Evolutionary conservation across 2,113 vertebrate genomes (phyloP), one percentile per base, ranked within the genome.

Genomic region (Cheilinus undulatus): DNA sequence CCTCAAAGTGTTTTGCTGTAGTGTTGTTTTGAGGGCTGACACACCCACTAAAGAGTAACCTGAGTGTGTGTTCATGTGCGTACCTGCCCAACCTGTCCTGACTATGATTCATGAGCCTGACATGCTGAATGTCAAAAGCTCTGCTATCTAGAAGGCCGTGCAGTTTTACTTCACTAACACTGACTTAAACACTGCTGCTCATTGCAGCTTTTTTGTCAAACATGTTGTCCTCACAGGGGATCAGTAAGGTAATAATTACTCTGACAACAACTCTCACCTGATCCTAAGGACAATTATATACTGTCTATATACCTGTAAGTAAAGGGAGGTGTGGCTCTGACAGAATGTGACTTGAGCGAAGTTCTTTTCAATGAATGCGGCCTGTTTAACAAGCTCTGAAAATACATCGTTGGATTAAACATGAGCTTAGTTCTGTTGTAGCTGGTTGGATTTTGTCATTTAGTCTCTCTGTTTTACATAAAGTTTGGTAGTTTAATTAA

Each of bases 71-170:
- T 81, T 75, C 83, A 36, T 82, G 88, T 77, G 59, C 27, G 58
- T 89, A 90, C 90, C 76, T 91, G 89, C 79, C 82, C 78, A 67
- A 83, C 82, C 78, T 76, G 86, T 80, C 74, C 27, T 19, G 1
- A 49, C 27, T 22, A 48, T 87, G 82, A 82, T 80, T 84, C 66
- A 84, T 27, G 20, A 73, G 54, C 10, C 30, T 51, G 65, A 78
- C 67, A 61, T 36, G 70, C 38, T 65, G 38, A 40, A 20, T 60
- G 61, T 62, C 23, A 48, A 3, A 2, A 49, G 76, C 52, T 42
- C 22, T 36, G 14, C 13, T n/a, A n/a, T n/a, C n/a, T 3, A 17
- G 30, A 23, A 68, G 54, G 4, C 12, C 1, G 14, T 36, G 32
- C 38, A 40, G 60, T 60, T 82, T 34, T 1, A 65, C 6, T 19